phyloP scores from a whole-genome alignment of 2,888 invertebrate genomes.

The Chymomyza procnemis region DNA sequence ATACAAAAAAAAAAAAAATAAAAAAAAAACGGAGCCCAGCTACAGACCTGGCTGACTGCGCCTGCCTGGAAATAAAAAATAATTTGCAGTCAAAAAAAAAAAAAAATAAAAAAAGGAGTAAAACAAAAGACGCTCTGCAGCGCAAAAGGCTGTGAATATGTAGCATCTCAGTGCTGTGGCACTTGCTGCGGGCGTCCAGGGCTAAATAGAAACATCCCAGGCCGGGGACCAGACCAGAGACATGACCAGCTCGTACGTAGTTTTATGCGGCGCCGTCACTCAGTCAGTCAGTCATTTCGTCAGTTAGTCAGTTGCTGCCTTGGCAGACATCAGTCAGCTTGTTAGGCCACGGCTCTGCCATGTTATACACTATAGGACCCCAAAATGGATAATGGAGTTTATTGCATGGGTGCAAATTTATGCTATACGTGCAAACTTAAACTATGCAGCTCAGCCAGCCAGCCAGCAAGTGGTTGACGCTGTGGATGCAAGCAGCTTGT shows the following conservation, averaged over 20 bases:
- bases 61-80: constrained; percentile 63
- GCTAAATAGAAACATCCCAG: constrained; percentile 67
- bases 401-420: not conserved
- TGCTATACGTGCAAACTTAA: constrained; percentile 1
- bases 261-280: constrained; percentile 1
- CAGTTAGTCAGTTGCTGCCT: constrained; percentile 6
- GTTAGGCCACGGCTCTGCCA: constrained; percentile 45
- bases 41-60: constrained; percentile 26
- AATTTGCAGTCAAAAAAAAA: constrained; percentile 48
- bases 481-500: too few relatives aligned
- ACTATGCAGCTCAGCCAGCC: constrained; percentile 1
- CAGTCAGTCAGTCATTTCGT: constrained; percentile 24
- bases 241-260: not conserved
- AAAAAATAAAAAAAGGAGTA: constrained; percentile 4
- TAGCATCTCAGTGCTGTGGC: constrained; percentile 20
- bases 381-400: not conserved
- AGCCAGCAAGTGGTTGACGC: constrained; percentile 9
- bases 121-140: not conserved
- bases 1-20: constrained; percentile 14
- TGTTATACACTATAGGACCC: constrained; percentile 5
- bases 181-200: constrained; percentile 32
- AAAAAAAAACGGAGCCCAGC: constrained; percentile 17
- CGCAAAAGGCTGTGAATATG: constrained; percentile 8
- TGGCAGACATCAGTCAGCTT: constrained; percentile 66
- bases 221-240: constrained; percentile 1